Conservation (phyloP, 2,113 vertebrate species). For the Mormyrus lacerda region DNA sequence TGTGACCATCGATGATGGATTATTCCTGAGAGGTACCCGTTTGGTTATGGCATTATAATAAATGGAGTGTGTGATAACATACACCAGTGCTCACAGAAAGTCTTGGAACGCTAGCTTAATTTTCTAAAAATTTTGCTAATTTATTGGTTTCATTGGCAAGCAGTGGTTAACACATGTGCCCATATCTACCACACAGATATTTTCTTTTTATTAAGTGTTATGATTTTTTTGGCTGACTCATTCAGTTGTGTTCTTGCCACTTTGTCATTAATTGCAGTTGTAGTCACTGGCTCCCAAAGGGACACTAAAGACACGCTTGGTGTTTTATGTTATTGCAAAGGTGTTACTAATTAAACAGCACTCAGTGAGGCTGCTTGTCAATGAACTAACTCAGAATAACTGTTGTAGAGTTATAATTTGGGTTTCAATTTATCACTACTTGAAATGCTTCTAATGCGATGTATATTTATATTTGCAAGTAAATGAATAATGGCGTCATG, state of each 20-base stretch:
- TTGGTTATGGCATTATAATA: neutral
- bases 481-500: neutral
- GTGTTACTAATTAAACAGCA: neutral
- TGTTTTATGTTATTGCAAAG: neutral
- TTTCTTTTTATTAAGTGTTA: neutral
- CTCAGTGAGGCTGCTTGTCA: neutral
- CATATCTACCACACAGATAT: neutral
- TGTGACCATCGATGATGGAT: neutral
- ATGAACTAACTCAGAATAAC: neutral
- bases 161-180: neutral
- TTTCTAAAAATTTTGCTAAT: neutral
- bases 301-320: neutral
- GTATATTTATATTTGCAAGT: neutral
- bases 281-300: neutral
- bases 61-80: neutral
- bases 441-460: neutral
- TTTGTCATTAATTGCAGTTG: neutral
- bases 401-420: neutral
- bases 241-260: neutral
- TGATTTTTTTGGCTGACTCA: neutral
- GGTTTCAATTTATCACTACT: neutral
- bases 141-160: neutral
- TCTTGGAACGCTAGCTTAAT: neutral
- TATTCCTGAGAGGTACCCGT: neutral
- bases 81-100: neutral